These are phyloP conservation scores for Andrena bicolor DNA, from an alignment of 2,888 invertebrate species.

Conservation along the genomic window DNA sequence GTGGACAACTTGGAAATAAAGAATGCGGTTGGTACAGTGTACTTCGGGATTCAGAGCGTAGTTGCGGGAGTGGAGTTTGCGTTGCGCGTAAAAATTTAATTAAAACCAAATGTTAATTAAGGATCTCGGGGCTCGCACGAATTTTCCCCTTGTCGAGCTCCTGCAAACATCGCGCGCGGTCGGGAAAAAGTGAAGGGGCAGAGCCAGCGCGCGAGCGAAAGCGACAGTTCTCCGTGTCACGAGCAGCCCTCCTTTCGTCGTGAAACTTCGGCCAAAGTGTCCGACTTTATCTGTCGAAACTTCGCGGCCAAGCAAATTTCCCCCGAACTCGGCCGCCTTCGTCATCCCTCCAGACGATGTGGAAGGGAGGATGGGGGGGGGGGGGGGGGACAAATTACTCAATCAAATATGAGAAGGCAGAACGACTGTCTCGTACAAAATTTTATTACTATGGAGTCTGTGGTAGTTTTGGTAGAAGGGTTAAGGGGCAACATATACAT, in stretches of 20 bases:
- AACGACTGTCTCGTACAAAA: too few species aligned
- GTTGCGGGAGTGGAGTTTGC: slow-evolving; percentile 1
- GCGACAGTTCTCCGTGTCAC: background rate
- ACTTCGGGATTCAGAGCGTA: too few species aligned
- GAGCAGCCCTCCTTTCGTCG: background rate
- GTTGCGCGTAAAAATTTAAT: slow-evolving; percentile 24
- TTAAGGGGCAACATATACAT: too few species aligned
- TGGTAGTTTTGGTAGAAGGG: too few species aligned
- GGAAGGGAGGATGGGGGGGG: too few species aligned
- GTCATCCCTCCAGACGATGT: background rate
- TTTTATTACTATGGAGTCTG: too few species aligned
- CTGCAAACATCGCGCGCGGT: background rate
- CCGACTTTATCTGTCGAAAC: slow-evolving; percentile 32
- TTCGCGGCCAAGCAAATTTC: background rate
- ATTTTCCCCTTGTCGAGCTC: background rate
- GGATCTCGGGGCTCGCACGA: background rate
- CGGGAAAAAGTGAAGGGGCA: slow-evolving; percentile 1
- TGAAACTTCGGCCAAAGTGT: slow-evolving; percentile 19
- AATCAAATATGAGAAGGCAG: background rate
- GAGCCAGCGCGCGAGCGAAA: background rate
- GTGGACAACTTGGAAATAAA: background rate
- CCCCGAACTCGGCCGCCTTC: slow-evolving; percentile 25
- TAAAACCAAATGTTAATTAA: slow-evolving; percentile 22
- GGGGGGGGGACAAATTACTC: background rate
- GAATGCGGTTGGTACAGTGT: background rate